Evolutionary conservation across 2,797 vertebrate genomes (phyloP).

Genomic region (Helarctos malayanus): DNA sequence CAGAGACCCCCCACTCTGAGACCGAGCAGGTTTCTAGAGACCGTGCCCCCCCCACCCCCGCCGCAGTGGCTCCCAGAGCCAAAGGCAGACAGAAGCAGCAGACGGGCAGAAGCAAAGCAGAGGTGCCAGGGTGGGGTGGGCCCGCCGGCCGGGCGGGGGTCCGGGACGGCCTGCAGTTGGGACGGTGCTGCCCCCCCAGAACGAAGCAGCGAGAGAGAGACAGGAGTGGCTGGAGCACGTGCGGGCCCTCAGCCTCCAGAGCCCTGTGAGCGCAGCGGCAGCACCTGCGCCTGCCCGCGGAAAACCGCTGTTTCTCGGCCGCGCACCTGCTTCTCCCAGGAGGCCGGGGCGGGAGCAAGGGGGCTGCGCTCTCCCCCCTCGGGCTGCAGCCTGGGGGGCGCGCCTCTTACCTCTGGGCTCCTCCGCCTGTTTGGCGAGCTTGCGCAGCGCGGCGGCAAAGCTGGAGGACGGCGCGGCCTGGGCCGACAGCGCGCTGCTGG

Average conservation of each 20-base stretch:
- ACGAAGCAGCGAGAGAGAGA: neutral
- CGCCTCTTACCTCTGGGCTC: constrained; percentile 97
- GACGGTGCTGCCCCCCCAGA: accelerated
- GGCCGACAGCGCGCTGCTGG: constrained; percentile 91
- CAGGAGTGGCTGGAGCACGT: accelerated
- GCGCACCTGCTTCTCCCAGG: neutral
- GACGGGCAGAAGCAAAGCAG: neutral
- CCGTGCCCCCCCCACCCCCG: neutral
- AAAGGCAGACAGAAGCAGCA: neutral
- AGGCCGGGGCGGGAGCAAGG: neutral
- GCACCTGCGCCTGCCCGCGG: neutral
- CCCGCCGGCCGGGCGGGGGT: neutral
- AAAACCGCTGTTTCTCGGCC: accelerated
- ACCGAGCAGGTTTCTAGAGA: neutral
- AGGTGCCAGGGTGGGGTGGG: neutral
- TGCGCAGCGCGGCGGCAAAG: constrained; percentile 98
- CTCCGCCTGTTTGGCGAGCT: constrained; percentile 99
- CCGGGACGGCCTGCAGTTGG: neutral
- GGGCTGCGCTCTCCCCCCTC: neutral
- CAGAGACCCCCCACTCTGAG: neutral
- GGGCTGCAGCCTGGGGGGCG: neutral
- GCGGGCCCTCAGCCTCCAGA: neutral
- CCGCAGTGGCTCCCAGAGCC: accelerated
- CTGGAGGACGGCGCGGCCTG: constrained; percentile 97
- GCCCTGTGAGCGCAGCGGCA: neutral